Base-by-base conservation (phyloP, 2,888 invertebrate genomes). In the Eledone cirrhosa region DNA sequence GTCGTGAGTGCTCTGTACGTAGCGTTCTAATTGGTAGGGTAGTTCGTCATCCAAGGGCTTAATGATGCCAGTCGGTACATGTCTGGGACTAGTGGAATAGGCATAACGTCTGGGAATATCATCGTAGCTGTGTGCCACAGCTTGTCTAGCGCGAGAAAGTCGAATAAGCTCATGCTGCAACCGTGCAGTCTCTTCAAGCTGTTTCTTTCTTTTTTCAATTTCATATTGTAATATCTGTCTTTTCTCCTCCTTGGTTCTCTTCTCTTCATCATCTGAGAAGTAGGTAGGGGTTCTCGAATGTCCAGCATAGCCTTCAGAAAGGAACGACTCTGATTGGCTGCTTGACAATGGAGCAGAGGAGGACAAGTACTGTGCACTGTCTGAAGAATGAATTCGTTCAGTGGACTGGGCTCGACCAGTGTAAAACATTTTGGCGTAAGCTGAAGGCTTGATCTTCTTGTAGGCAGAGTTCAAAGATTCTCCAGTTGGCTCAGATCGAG, bases 161-260 rank as follows among this genome's bases (percentile, higher is more conserved):
- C 92, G 90, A 75, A 91, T 86, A 27, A 93, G 88, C 84, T 93
- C 92, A 84, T 92, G 92, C 81, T 85, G 83, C 53, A 92, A 88
- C 14, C 92, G 90, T n/a, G 92, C 91, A 81, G 92, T 92, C 83
- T 93, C 92, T 83, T 93, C 93, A 80, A 94, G 92, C 84, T 93
- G 92, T 83, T 92, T 92, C 72, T 93, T 91, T n/a, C 94, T 89
- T 78, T 93, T 90, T 19, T 93, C 93, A 80, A 94, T 93, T 87
- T 94, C 94, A 69, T 92, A 92, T 83, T 93, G 93, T 80, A 94
- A 92, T 83, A 92, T 91, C 63, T 92, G 91, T 86, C 93, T 92
- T 86, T 93, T 92, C 84, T 93, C 92, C 84, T 94, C 93, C 67
- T 93, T 88, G 29, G 91, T 91, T 81, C 92, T 85, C 75, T 91